Conservation (phyloP, 2,113 vertebrate genomes). For the Synodontis membranacea region DNA sequence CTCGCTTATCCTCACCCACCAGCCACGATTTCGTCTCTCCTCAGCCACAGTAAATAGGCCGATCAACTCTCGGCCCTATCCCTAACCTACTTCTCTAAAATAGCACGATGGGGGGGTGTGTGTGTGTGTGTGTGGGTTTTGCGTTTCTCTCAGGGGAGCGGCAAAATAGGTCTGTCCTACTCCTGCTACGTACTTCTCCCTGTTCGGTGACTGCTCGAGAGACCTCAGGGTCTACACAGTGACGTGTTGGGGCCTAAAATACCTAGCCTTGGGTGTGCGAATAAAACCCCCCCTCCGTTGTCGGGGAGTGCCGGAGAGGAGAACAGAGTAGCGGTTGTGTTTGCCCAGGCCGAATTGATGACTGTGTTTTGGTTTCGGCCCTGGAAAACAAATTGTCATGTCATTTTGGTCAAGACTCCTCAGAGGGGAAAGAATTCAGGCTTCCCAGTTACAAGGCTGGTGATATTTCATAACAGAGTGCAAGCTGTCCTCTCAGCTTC, state of each 20-base stretch:
- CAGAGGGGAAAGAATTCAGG: conserved; percentile 37
- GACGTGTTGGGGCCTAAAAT: conserved; percentile 36
- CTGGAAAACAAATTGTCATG: conserved; percentile 44
- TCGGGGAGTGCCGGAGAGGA: conserved; percentile 5
- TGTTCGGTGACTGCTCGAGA: conserved; percentile 20
- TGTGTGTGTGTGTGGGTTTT: conserved; percentile 48
- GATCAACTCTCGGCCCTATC: conserved; percentile 59
- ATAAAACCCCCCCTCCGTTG: conserved; percentile 11
- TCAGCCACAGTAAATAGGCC: conserved; percentile 55
- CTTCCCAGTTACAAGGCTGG: not conserved
- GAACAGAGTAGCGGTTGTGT: conserved; percentile 40
- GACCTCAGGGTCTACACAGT: conserved; percentile 32
- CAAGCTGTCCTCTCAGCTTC: not conserved
- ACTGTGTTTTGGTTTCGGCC: conserved; percentile 25
- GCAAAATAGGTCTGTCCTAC: conserved; percentile 64
- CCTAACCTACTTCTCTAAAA: conserved; percentile 76
- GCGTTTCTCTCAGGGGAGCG: conserved; percentile 59
- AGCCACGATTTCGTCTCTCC: conserved; percentile 35
- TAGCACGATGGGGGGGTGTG: conserved; percentile 60
- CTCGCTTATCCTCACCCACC: conserved; percentile 26
- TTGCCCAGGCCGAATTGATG: conserved; percentile 39
- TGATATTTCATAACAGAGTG: conserved; percentile 29
- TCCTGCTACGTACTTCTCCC: conserved; percentile 28
- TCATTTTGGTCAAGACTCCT: conserved; percentile 40
- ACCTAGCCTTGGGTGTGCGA: conserved; percentile 23